These are phyloP conservation scores for Heliconius sara DNA, from an alignment of 2,888 invertebrate genomes.

Conservation along the genomic window DNA sequence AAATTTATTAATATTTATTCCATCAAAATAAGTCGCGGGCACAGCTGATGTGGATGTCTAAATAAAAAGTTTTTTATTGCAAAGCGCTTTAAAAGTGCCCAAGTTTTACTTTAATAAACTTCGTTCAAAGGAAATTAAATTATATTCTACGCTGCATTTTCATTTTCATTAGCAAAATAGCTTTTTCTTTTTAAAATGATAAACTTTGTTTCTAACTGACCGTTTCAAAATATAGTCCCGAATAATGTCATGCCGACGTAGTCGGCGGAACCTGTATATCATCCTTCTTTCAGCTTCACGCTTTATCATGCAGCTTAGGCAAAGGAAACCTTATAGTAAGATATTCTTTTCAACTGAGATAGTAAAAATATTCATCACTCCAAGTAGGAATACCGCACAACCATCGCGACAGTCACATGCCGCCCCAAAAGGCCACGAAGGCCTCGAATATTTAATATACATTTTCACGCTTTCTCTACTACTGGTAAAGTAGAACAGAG, in stretches of 20 bases:
- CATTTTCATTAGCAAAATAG: conserved; percentile 43
- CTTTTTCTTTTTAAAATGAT: conserved; percentile 22
- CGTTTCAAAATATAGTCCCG: not conserved
- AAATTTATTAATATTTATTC: conserved; percentile 15
- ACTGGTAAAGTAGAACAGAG: too few species aligned
- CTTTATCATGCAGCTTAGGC: not conserved
- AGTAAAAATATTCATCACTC: too few species aligned
- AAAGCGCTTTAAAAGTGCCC: conserved; percentile 26
- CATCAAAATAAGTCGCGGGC: conserved; percentile 19
- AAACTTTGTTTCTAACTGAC: conserved; percentile 12
- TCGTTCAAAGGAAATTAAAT: conserved; percentile 43
- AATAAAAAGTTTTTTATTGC: conserved; percentile 31
- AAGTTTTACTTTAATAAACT: conserved; percentile 43
- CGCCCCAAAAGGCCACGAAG: not conserved
- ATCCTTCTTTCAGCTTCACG: not conserved
- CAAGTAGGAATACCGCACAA: too few species aligned
- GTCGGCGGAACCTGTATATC: not conserved
- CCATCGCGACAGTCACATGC: not conserved
- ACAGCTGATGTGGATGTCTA: conserved; percentile 14
- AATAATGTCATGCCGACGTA: not conserved
- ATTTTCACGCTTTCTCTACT: too few species aligned
- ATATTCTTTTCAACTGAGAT: too few species aligned
- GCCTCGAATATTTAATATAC: not conserved
- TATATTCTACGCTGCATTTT: conserved; percentile 42
- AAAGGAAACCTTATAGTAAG: not conserved